Evolutionary conservation across 2,888 invertebrate genomes (phyloP).

Genomic region (Vesta saturnalis): DNA sequence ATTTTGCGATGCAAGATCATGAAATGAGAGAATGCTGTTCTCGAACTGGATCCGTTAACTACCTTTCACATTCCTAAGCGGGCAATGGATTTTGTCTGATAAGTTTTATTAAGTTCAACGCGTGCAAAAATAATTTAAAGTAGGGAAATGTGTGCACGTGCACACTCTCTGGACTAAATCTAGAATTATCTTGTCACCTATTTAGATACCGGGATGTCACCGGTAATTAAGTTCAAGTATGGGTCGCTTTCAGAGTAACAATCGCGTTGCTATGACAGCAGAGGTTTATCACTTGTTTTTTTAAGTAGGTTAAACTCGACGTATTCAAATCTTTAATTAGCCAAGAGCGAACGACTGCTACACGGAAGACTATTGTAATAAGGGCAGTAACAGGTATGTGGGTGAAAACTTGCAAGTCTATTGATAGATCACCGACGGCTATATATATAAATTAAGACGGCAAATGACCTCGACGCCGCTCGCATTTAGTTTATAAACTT

Average conservation of each 20-base stretch:
- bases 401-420: conserved; percentile 22
- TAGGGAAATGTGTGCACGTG: background rate
- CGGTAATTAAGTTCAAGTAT: conserved; percentile 1
- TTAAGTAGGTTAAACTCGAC: conserved; percentile 9
- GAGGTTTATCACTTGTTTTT: background rate
- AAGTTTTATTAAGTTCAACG: conserved; percentile 18
- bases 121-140: background rate
- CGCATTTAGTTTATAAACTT: background rate
- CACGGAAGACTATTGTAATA: conserved; percentile 22
- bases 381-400: conserved; percentile 27
- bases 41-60: conserved; percentile 49
- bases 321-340: conserved; percentile 12
- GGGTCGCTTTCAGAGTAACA: background rate
- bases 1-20: conserved; percentile 9
- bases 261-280: background rate
- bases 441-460: conserved; percentile 34
- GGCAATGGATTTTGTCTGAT: conserved; percentile 42
- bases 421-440: conserved; percentile 21
- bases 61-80: conserved; percentile 50
- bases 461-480: conserved; percentile 39
- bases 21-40: conserved; percentile 45
- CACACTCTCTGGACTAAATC: background rate
- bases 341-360: background rate
- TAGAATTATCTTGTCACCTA: too few species aligned
- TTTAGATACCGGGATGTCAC: too few species aligned